Evolutionary conservation across 2,888 invertebrate genomes (phyloP).

Genomic region (Lochmaea capreae): DNA sequence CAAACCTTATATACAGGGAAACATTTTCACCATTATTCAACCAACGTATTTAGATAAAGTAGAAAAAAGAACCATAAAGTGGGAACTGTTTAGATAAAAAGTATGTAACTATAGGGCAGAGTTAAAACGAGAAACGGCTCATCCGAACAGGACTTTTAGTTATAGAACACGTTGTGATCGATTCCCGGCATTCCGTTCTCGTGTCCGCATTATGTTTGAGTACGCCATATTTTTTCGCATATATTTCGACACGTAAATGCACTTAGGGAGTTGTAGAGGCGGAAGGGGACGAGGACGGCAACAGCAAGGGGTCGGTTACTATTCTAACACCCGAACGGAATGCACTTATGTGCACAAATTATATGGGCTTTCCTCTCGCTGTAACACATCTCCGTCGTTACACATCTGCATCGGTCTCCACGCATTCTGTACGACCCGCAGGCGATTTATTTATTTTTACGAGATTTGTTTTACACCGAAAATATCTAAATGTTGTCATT

Average conservation of each 20-base stretch:
- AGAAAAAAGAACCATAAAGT: background rate
- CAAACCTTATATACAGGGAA: too few species aligned
- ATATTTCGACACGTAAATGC: constrained; percentile 66
- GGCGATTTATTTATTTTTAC: constrained; percentile 5
- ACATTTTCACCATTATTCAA: background rate
- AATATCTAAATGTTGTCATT: background rate
- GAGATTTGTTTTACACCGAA: background rate
- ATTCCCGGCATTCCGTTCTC: constrained; percentile 58
- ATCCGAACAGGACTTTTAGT: constrained; percentile 43
- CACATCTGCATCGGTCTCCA: constrained; percentile 53
- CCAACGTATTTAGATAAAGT: background rate
- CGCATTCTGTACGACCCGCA: constrained; percentile 42
- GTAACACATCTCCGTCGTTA: constrained; percentile 5
- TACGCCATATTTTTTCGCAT: constrained; percentile 64
- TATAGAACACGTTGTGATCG: constrained; percentile 58
- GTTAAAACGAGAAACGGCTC: constrained; percentile 41
- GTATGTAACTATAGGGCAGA: background rate
- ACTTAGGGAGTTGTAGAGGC: constrained; percentile 61
- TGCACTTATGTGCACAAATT: constrained; percentile 60
- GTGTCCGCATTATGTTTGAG: constrained; percentile 64
- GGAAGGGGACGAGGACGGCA: constrained; percentile 49
- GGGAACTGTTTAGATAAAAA: background rate
- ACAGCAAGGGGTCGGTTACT: constrained; percentile 50
- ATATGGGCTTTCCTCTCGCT: constrained; percentile 25
- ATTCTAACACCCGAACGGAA: constrained; percentile 62